Conservation (phyloP, 2,113 vertebrate genomes). For the Pteropus alecto region DNA sequence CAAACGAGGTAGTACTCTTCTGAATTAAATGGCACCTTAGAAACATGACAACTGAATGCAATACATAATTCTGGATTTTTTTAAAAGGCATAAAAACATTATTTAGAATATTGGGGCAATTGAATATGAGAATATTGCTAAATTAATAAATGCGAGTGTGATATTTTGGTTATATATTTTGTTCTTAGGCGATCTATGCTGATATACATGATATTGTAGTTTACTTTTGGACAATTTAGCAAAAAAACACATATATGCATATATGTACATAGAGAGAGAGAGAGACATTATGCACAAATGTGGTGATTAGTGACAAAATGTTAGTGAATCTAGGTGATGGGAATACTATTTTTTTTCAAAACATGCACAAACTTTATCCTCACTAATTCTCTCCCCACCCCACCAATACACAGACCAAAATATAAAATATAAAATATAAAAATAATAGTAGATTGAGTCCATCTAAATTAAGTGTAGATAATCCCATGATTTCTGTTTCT, state of each 20-base stretch:
- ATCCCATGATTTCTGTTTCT: not conserved
- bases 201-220: not conserved
- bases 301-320: not conserved
- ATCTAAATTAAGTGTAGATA: not conserved
- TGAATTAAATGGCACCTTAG: not conserved
- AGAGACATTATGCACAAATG: not conserved
- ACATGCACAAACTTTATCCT: not conserved
- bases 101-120: not conserved
- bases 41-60: not conserved
- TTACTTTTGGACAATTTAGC: not conserved
- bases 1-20: not conserved
- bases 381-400: not conserved
- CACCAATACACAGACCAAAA: not conserved
- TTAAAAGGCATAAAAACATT: not conserved
- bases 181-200: not conserved
- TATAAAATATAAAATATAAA: not conserved
- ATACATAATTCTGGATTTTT: not conserved
- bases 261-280: not conserved
- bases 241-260: not conserved
- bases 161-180: not conserved
- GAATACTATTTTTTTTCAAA: not conserved
- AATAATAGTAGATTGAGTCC: not conserved
- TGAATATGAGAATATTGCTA: not conserved
- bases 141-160: not conserved
- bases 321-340: not conserved